These are phyloP conservation scores for Muraenolepis orangiensis DNA, from an alignment of 2,797 vertebrate species.

Conservation along the genomic window DNA sequence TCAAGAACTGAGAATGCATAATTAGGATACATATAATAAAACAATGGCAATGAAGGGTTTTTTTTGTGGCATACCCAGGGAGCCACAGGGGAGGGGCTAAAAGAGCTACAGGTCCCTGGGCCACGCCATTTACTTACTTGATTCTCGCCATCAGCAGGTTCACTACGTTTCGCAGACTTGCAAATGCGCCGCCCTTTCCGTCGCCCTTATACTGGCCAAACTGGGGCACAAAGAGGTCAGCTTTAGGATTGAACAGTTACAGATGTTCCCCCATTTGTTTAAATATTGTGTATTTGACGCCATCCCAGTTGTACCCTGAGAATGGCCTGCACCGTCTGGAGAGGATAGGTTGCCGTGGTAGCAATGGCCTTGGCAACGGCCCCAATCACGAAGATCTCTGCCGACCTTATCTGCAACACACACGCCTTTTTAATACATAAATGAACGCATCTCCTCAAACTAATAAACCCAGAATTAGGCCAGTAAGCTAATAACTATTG, in stretches of 20 bases:
- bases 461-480: neutral
- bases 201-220: conserved; percentile 78
- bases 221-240: conserved; percentile 42
- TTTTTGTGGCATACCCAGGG: no score
- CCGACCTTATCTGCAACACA: conserved; percentile 70
- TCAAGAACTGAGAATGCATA: neutral
- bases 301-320: conserved; percentile 68
- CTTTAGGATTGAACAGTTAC: neutral
- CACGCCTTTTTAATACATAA: neutral
- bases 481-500: neutral
- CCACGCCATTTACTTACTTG: conserved; percentile 62
- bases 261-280: neutral
- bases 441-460: neutral
- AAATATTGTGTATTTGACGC: neutral
- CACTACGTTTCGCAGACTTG: conserved; percentile 67
- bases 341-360: conserved; percentile 77
- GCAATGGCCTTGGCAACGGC: conserved; percentile 79
- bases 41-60: neutral
- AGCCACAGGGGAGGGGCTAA: neutral
- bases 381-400: conserved; percentile 79
- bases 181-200: conserved; percentile 59
- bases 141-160: conserved; percentile 72
- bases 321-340: conserved; percentile 79
- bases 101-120: neutral
- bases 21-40: neutral